phyloP scores from a whole-genome alignment of 2,888 invertebrate species.

The Caenorhabditis macrosperma region DNA sequence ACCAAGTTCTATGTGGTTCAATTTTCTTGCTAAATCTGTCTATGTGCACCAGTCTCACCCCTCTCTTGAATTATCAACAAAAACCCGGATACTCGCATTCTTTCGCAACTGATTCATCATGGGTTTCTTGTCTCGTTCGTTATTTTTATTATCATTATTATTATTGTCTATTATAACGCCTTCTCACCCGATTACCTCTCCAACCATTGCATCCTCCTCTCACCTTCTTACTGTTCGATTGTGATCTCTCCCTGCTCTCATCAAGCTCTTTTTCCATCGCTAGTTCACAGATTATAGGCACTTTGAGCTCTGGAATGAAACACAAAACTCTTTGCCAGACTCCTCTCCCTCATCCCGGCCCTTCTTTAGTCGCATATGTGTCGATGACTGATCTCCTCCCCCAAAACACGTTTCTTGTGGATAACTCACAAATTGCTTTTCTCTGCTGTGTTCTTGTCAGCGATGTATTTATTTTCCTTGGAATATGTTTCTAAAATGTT shows the following conservation, averaged over 20 bases:
- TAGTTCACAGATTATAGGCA: conserved; percentile 16
- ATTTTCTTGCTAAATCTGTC: neutral
- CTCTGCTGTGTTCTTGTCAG: neutral
- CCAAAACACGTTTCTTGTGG: neutral
- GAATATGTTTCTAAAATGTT: neutral
- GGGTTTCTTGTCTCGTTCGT: neutral
- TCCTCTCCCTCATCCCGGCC: neutral
- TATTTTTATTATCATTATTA: neutral
- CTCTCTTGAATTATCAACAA: neutral
- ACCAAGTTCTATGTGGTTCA: neutral
- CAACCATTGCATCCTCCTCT: neutral
- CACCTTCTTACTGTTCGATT: neutral
- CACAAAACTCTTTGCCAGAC: neutral
- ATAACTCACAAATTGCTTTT: neutral
- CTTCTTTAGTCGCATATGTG: conserved; percentile 3
- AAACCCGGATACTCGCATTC: conserved; percentile 14
- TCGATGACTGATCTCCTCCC: neutral
- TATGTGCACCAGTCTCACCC: neutral
- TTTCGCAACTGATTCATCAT: conserved; percentile 16
- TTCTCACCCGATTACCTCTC: neutral
- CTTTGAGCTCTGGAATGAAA: neutral
- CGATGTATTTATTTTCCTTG: neutral
- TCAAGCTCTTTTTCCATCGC: neutral
- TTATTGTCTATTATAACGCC: neutral
- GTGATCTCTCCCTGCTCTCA: conserved; percentile 10